A percentile compares a stretch with the other conserved stretches of the same genome.
These are phyloP conservation scores for Tetramorium bicarinatum DNA, from an alignment of 2,888 invertebrate genomes.

Conservation along the genomic window DNA sequence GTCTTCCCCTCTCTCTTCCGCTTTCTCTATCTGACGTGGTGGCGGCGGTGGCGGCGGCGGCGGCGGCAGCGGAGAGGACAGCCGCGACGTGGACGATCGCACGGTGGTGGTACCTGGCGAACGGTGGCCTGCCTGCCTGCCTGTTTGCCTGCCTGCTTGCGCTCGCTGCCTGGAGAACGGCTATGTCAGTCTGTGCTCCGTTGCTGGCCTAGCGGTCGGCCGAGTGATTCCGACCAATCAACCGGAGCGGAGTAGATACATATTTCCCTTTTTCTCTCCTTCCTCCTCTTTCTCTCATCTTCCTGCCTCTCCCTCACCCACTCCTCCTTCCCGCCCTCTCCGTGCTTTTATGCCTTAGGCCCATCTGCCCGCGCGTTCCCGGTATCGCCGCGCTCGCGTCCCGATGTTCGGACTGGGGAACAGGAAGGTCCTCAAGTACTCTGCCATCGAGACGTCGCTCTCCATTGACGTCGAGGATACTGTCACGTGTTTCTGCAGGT, in stretches of 20 bases:
- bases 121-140: slow-evolving; percentile 54
- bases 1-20: slow-evolving; percentile 50
- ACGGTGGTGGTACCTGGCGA: slow-evolving; percentile 75
- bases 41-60: slow-evolving; percentile 54
- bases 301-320: slow-evolving; percentile 10
- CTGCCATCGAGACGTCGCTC: slow-evolving; percentile 87
- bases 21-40: slow-evolving; percentile 65
- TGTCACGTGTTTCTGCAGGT: slow-evolving; percentile 94
- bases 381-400: slow-evolving; percentile 46
- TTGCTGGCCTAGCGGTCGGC: slow-evolving; percentile 57
- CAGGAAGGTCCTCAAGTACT: slow-evolving; percentile 83
- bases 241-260: slow-evolving; percentile 43
- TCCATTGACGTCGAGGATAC: slow-evolving; percentile 91
- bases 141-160: slow-evolving; percentile 15
- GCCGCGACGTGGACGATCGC: slow-evolving; percentile 68
- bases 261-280: background rate
- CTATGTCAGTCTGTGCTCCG: slow-evolving; percentile 72
- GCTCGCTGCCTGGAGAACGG: slow-evolving; percentile 69
- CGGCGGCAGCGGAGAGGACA: slow-evolving; percentile 64
- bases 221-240: slow-evolving; percentile 48
- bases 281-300: background rate
- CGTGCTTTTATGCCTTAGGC: slow-evolving; percentile 52
- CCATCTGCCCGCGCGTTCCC: slow-evolving; percentile 16
- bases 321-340: background rate
- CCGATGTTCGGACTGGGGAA: slow-evolving; percentile 80